Evolutionary conservation across 2,888 invertebrate genomes (phyloP), one percentile per base, ranked within the genome.

Genomic region (Chesias legatella): DNA sequence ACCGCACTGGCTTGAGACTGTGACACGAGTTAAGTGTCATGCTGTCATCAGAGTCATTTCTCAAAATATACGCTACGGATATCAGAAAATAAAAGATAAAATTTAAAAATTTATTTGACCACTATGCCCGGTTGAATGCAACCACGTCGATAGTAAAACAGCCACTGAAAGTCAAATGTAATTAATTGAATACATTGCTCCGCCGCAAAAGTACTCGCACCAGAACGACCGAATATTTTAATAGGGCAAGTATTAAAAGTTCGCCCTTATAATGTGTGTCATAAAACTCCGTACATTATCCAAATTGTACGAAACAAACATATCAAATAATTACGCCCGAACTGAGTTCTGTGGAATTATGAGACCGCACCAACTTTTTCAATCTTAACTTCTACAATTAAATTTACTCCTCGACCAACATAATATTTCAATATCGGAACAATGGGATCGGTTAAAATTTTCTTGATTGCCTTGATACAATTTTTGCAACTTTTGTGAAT

Each of bases 301-400:
- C 71, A 77, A 82, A 83, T 83, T 80, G 79, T 76, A 74, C 67
- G 62, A 72, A 79, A 79, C 77, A 80, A 79, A 79, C 79, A 78
- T 79, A 78, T 79, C 76, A 78, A 78, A 79, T 78, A 80, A 81
- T 80, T 79, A 78, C 67, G 70, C 67, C 63, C 56, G 71, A 67
- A 63, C 65, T 60, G 63, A 63, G 64, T 72, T 79, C 66, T 67
- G 72, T 67, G 62, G 67, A 81, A 80, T 79, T 81, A 82, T 75
- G 75, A 73, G 75, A 74, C 79, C 77, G 69, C 69, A 65, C 58
- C 75, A 85, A 85, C 85, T 85, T 85, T 85, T 85, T 85, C 82
- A 85, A 85, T 85, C 79, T 73, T 68, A 85, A 85, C 84, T 85
- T 84, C 71, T 70, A 79, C 83, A 85, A 85, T 84, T 84, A 83